These are phyloP conservation scores for Glaucomys volans DNA, from an alignment of 2,113 vertebrate genomes.

Conservation along the genomic window DNA sequence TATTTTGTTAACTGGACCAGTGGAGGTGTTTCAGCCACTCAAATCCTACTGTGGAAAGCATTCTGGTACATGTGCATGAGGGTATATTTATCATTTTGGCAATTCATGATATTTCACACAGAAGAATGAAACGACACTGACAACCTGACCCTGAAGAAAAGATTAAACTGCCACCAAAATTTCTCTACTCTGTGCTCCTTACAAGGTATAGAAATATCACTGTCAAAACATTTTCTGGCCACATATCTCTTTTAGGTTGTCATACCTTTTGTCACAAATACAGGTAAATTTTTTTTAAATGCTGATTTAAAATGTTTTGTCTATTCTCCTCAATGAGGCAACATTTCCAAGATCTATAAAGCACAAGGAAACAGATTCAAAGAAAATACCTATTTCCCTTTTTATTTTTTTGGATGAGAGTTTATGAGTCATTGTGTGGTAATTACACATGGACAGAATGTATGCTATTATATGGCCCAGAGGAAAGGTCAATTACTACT, in stretches of 20 bases:
- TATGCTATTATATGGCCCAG: neutral
- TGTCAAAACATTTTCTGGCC: slow-evolving; percentile 23
- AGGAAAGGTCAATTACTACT: neutral
- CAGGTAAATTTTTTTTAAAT: neutral
- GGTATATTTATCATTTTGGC: neutral
- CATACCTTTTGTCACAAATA: neutral
- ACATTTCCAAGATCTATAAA: neutral
- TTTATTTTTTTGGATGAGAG: neutral
- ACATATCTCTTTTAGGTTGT: neutral
- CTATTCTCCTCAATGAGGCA: slow-evolving; percentile 23
- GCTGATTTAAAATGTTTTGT: neutral
- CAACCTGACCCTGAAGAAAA: slow-evolving; percentile 5
- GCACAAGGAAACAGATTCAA: slow-evolving; percentile 29
- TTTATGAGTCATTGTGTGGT: neutral
- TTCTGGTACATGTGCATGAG: neutral
- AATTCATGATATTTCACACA: slow-evolving; percentile 30
- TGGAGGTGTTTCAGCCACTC: neutral
- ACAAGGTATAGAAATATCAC: neutral
- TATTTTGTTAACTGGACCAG: slow-evolving; percentile 13
- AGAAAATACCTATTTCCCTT: neutral
- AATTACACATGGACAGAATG: neutral
- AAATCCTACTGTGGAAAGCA: neutral
- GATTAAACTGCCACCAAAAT: neutral
- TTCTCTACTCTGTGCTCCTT: neutral
- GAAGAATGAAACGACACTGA: slow-evolving; percentile 41